Conservation (phyloP, 2,888 invertebrate genomes). For the Octodonta nipae region DNA sequence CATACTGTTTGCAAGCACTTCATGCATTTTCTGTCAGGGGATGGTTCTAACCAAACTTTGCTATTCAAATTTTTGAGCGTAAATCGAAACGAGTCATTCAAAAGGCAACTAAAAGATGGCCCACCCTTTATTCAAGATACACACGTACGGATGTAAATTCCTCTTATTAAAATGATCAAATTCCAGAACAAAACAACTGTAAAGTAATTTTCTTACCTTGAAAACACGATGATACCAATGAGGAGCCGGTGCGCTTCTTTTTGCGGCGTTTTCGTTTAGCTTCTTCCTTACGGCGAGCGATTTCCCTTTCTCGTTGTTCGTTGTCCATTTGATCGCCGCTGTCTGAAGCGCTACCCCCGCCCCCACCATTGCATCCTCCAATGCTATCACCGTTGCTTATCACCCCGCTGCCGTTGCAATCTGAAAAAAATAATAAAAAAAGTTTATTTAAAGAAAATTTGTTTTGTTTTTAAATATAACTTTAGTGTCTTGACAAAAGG, state of each 20-base stretch:
- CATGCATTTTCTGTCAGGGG: too few relatives aligned
- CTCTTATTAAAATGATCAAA: background rate
- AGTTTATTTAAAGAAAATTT: too few relatives aligned
- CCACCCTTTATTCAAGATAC: background rate
- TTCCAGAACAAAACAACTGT: constrained; percentile 1
- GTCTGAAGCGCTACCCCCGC: constrained; percentile 38
- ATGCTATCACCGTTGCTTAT: constrained; percentile 28
- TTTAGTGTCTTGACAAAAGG: too few relatives aligned
- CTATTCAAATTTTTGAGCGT: too few relatives aligned
- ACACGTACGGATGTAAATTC: background rate
- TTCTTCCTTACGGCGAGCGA: constrained; percentile 72
- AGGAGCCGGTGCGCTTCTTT: constrained; percentile 81
- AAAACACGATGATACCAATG: constrained; percentile 79
- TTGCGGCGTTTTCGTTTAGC: constrained; percentile 76
- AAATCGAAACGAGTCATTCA: too few relatives aligned
- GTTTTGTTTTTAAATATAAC: too few relatives aligned
- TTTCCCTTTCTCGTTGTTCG: constrained; percentile 48
- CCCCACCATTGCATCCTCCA: constrained; percentile 25
- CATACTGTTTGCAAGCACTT: too few relatives aligned
- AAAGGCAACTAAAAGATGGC: too few relatives aligned
- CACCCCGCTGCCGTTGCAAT: constrained; percentile 13
- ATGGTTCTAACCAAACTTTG: too few relatives aligned
- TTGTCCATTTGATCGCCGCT: constrained; percentile 43
- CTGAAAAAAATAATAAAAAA: too few relatives aligned
- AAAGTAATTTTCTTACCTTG: constrained; percentile 47